Conservation (phyloP, 1,140 invertebrate genomes). For the Drosophila cardini region DNA sequence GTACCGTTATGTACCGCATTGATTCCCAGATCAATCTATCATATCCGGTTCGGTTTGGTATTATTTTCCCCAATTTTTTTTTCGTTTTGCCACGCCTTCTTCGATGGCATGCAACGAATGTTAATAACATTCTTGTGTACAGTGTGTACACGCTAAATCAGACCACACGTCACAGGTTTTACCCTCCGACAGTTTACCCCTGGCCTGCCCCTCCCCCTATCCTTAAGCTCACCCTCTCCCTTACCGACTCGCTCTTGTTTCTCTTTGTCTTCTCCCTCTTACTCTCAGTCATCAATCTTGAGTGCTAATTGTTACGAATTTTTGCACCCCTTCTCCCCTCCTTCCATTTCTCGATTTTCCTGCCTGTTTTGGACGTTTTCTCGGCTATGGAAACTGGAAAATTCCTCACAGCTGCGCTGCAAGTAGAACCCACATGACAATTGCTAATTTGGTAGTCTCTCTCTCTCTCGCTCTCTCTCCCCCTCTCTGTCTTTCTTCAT, state of each 20-base stretch:
- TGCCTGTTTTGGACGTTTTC: conserved; percentile 21
- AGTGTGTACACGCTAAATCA: conserved; percentile 20
- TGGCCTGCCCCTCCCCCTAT: not conserved
- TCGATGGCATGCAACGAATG: conserved; percentile 10
- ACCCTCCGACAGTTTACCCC: conserved; percentile 6
- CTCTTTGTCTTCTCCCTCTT: not conserved
- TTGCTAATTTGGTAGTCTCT: conserved; percentile 65
- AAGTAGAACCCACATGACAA: conserved; percentile 58
- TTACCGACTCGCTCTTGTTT: conserved; percentile 5
- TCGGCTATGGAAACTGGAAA: conserved; percentile 61
- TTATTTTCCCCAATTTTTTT: not conserved
- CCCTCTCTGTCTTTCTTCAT: not conserved
- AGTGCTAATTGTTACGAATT: conserved; percentile 79
- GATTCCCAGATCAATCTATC: conserved; percentile 13
- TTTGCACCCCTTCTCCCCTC: conserved; percentile 26
- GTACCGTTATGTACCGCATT: not conserved
- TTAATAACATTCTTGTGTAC: not conserved
- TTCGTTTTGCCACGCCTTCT: conserved; percentile 16
- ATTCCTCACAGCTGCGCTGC: conserved; percentile 44
- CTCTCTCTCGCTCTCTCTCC: conserved; percentile 10
- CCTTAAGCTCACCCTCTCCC: conserved; percentile 1
- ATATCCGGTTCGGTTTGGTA: not conserved
- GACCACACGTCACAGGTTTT: conserved; percentile 24
- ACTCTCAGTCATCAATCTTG: conserved; percentile 54
- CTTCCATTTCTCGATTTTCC: not conserved